Base-by-base conservation (phyloP, 2,888 invertebrate species). In the Agriopis aurantiaria region DNA sequence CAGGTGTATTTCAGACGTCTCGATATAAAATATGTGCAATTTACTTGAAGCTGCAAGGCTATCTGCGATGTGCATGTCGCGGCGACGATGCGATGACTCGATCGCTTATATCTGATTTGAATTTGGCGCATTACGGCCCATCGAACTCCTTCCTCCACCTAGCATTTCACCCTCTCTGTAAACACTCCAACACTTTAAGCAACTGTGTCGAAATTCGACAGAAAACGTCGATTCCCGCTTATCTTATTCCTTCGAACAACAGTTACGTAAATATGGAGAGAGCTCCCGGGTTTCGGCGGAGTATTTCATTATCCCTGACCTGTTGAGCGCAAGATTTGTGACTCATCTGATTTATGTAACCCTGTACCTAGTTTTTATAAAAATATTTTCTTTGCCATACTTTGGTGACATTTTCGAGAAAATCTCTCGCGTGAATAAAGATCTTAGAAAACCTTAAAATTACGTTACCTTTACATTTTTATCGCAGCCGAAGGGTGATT, bases 261-360 rank as follows among this genome's bases (percentile, higher is more conserved):
- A 86, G 89, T 88, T 89, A 88, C 88, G 89, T 90, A 88, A 91
- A 92, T 90, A 90, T 90, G 88, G 84, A 86, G 88, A 87, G 85
- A 88, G 84, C 88, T 89, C 87, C 88, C 85, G 85, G 83, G 85
- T 86, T 83, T 88, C 86, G 83, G 82, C 79, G 74, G 87, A 89
- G 87, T 91, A 89, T 90, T 92, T 91, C 89, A 91, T 92, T 92
- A 91, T 89, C 88, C 85, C 82, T 91, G 91, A 93, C 93, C 93
- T 93, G 92, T 92, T 93, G 92, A 92, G 83, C 89, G 83, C 86
- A 83, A 88, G 89, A 90, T 89, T 90, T 90, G 88, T 88, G 85
- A 88, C 81, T 90, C 87, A 86, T 90, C 88, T 87, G 77, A 78
- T 87, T 85, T 84, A 84, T 84, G 84, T 85, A 86, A 85, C 80